Conservation (phyloP, 1,140 invertebrate species). For the Eriocheir sinensis region DNA sequence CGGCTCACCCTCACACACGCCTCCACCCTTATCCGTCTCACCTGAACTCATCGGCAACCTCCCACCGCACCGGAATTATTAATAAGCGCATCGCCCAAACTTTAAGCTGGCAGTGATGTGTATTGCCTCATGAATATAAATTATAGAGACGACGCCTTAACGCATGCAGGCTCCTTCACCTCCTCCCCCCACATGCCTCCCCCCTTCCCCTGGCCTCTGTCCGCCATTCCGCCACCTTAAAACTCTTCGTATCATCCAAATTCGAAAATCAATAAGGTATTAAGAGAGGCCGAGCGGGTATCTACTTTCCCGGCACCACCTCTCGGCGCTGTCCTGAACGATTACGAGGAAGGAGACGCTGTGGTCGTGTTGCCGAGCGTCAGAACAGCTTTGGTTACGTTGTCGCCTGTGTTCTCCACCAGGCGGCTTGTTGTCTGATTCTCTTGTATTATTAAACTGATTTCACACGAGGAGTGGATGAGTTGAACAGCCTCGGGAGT, state of each 20-base stretch:
- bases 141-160: constrained; percentile 65
- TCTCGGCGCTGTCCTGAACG: not conserved
- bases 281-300: not conserved
- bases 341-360: not conserved
- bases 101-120: constrained; percentile 59
- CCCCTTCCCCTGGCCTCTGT: not conserved
- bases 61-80: constrained; percentile 57
- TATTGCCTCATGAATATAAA: constrained; percentile 72
- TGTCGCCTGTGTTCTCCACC: not conserved
- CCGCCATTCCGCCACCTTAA: constrained; percentile 36
- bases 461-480: too few relatives aligned
- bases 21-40: not conserved
- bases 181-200: not conserved
- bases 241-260: constrained; percentile 54
- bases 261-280: constrained; percentile 69
- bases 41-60: constrained; percentile 20
- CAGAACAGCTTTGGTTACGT: not conserved
- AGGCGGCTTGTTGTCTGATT: not conserved
- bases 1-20: not conserved
- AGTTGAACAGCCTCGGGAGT: too few relatives aligned
- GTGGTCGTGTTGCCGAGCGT: not conserved
- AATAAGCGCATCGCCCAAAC: constrained; percentile 63
- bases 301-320: not conserved
- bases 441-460: too few relatives aligned
- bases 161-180: constrained; percentile 50